Base-by-base conservation (phyloP, 2,797 vertebrate species). In the Dallia pectoralis region DNA sequence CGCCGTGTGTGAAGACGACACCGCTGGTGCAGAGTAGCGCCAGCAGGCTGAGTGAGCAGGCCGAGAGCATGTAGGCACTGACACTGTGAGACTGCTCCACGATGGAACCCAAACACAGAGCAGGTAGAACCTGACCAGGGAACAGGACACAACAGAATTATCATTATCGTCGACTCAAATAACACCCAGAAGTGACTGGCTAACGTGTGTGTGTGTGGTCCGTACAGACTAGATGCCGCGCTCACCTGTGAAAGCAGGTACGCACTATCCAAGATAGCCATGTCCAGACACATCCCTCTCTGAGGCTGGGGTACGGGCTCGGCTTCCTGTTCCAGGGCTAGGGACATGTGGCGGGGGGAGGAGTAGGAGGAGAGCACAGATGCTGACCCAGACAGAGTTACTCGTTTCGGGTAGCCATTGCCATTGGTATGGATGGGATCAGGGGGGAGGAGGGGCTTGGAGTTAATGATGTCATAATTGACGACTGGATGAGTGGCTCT, bases 211-310 rank as follows among this genome's bases (percentile, higher is more conserved):
- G 4, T 9, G 11, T 22, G n/a, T 59, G 25, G 25, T 25, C 12
- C 14, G 53, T 59, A 59, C 9, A 59, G 53, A 59, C 22, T 14
- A 14, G 22, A 9, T 12, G 53, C 53, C 14, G 11, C 12, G 25
- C 72, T 61, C 22, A 66, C 72, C 72, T 96, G 95, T 4, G 95
- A 96, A 64, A 96, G 91, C 19, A 96, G 87, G 79, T 94, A 95
- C 9, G 95, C 95, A 36, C 95, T 95, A 86, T 96, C 95, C 85
- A 96, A 80, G 81, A 96, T 91, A 65, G 95, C 95, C 0, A 96
- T 86, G 87, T 96, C 95, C 84, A 95, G 79, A 82, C 95, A 95
- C 82, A 95, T 95, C 27, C 95, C 95, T 14, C 93, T 86, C 56
- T 85, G 79, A 3, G 81, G 12, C 15, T 63, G 2, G 0, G 80